These are phyloP conservation scores for Drosophila orena DNA, from an alignment of 1,140 invertebrate genomes.

Conservation along the genomic window DNA sequence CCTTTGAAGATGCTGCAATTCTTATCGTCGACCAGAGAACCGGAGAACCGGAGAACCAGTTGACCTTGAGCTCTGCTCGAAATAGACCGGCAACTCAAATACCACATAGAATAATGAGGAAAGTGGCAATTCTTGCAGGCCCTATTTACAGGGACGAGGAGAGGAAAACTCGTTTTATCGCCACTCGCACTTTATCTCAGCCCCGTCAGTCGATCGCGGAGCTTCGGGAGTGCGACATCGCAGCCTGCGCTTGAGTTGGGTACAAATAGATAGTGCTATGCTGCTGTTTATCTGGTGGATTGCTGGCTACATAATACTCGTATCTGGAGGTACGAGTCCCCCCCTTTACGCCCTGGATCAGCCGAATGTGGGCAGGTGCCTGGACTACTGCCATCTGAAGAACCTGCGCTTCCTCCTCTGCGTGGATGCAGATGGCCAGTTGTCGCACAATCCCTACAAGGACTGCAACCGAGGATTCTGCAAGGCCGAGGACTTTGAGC, in stretches of 20 bases:
- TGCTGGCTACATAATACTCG: slow-evolving; percentile 18
- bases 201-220: slow-evolving; percentile 42
- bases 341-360: background rate
- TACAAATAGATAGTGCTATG: slow-evolving; percentile 8
- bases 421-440: slow-evolving; percentile 5
- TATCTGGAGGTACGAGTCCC: background rate
- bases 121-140: slow-evolving; percentile 20
- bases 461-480: slow-evolving; percentile 28
- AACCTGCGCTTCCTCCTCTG: slow-evolving; percentile 35
- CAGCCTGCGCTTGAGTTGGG: slow-evolving; percentile 18
- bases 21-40: background rate
- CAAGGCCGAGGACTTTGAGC: slow-evolving; percentile 32
- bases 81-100: background rate
- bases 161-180: slow-evolving; percentile 30
- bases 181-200: background rate
- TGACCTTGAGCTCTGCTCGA: slow-evolving; percentile 5
- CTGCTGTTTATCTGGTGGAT: slow-evolving; percentile 22
- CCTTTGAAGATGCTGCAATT: slow-evolving; percentile 8
- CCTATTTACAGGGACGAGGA: slow-evolving; percentile 25
- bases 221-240: slow-evolving; percentile 35
- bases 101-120: background rate
- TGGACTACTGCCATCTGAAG: slow-evolving; percentile 39
- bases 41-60: slow-evolving; percentile 2
- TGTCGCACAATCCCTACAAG: slow-evolving; percentile 10
- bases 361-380: slow-evolving; percentile 11